Evolutionary conservation across 2,888 invertebrate species (phyloP).

Genomic region (Microplitis deprimator): DNA sequence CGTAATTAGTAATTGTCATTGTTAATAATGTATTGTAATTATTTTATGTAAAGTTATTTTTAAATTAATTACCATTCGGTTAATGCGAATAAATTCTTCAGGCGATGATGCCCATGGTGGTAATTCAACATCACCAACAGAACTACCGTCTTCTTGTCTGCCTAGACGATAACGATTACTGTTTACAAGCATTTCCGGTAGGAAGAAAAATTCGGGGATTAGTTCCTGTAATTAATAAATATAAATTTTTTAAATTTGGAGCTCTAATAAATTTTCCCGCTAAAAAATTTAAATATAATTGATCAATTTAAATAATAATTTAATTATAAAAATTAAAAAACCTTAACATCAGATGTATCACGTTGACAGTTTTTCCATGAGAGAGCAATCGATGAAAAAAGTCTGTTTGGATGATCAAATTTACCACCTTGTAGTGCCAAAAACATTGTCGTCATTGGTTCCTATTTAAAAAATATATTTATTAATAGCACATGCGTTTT

Average conservation of each 20-base stretch:
- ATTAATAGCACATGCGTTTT: conserved; percentile 8
- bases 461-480: conserved; percentile 74
- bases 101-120: conserved; percentile 98
- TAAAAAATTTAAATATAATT: too few relatives aligned
- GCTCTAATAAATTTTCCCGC: conserved; percentile 10
- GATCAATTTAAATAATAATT: background rate
- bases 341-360: conserved; percentile 99
- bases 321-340: conserved; percentile 61
- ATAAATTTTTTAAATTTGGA: conserved; percentile 24
- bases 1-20: too few relatives aligned
- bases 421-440: conserved; percentile 98
- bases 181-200: conserved; percentile 99
- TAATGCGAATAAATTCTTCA: conserved; percentile 97
- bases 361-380: conserved; percentile 99
- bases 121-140: conserved; percentile 88
- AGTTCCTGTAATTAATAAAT: conserved; percentile 79
- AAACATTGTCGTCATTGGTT: conserved; percentile 99
- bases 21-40: too few relatives aligned
- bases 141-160: conserved; percentile 85
- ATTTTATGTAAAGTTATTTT: conserved; percentile 34
- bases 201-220: conserved; percentile 98
- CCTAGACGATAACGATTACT: conserved; percentile 88
- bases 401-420: conserved; percentile 97
- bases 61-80: conserved; percentile 83
- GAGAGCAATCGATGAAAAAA: conserved; percentile 94